Conservation (phyloP, 2,113 vertebrate species). For the Pituophis catenifer region DNA sequence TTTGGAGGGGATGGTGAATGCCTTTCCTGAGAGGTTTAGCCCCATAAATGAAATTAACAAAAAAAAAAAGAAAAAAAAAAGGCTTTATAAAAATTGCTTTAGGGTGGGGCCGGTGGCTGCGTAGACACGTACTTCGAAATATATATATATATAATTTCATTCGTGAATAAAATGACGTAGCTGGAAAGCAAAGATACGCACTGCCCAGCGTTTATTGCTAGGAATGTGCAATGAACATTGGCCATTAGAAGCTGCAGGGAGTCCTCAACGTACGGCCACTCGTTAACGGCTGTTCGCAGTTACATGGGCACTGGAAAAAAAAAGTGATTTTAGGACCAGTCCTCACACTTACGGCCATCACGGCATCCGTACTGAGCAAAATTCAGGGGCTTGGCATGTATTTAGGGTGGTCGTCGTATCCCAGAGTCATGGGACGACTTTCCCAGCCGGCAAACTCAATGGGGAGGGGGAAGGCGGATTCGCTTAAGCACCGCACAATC, state of each 20-base stretch:
- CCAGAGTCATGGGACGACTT: background rate
- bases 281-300: background rate
- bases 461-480: background rate
- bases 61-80: background rate
- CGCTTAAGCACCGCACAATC: background rate
- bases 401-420: background rate
- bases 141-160: background rate
- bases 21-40: background rate
- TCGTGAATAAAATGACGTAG: background rate
- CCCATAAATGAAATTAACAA: background rate
- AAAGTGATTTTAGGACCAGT: background rate
- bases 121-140: rapidly evolving
- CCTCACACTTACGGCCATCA: background rate
- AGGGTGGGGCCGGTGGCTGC: background rate
- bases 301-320: background rate
- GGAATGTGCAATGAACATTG: background rate
- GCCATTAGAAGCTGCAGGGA: background rate
- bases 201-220: background rate
- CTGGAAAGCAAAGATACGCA: background rate
- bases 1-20: background rate
- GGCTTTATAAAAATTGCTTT: background rate
- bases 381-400: background rate
- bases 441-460: background rate
- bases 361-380: background rate
- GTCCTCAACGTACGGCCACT: background rate